These are phyloP conservation scores for Drosophila crucigera DNA, from an alignment of 2,888 invertebrate genomes.

Conservation along the genomic window DNA sequence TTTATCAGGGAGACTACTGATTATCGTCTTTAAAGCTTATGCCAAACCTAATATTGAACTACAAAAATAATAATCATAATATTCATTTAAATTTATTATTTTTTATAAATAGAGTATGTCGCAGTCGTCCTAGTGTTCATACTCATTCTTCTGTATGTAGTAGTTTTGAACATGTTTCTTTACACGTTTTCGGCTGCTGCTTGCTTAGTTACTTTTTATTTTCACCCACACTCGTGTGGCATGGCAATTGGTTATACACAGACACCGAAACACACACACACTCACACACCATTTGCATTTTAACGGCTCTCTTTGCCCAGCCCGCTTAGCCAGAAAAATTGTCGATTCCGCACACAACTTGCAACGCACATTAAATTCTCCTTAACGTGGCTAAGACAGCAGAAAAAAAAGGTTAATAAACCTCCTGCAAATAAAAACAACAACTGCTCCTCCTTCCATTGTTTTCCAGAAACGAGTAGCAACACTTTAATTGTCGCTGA, in stretches of 20 bases:
- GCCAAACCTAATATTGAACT: not conserved
- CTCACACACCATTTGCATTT: conserved; percentile 57
- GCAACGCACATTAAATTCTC: conserved; percentile 66
- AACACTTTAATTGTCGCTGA: conserved; percentile 47
- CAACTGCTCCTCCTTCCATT: conserved; percentile 43
- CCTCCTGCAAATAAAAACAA: conserved; percentile 40
- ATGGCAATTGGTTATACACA: conserved; percentile 56
- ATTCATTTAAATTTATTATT: not conserved
- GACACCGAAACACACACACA: conserved; percentile 20
- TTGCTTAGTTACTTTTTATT: conserved; percentile 67
- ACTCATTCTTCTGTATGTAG: conserved; percentile 11
- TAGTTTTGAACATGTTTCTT: conserved; percentile 35
- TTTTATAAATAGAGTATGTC: conserved; percentile 11
- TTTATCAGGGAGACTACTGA: not conserved
- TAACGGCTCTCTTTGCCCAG: conserved; percentile 43
- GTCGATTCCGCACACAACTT: conserved; percentile 55
- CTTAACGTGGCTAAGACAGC: conserved; percentile 73
- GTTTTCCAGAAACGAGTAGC: conserved; percentile 46
- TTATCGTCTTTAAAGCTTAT: not conserved
- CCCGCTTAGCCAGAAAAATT: conserved; percentile 32
- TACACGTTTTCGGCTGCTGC: conserved; percentile 43
- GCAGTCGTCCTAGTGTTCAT: not conserved
- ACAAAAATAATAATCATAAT: not conserved
- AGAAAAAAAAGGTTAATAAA: conserved; percentile 74
- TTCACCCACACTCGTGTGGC: conserved; percentile 66